Evolutionary conservation across 2,888 invertebrate species (phyloP).

Genomic region (Gasteruption jaculator): DNA sequence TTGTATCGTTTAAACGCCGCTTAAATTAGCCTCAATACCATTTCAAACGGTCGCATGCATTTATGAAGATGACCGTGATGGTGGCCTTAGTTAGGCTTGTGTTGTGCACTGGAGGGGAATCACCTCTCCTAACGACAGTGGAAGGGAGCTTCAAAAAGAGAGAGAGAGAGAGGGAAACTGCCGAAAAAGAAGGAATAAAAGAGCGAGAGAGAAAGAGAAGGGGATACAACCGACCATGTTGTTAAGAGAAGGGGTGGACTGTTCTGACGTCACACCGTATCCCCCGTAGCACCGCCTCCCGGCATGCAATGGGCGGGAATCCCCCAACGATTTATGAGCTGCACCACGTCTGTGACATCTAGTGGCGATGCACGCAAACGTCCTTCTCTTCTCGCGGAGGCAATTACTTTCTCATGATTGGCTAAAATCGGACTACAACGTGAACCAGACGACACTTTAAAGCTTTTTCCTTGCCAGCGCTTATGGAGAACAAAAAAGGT

Average conservation of each 20-base stretch:
- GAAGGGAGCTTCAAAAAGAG: slow-evolving; percentile 8
- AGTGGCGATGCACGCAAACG: slow-evolving; percentile 51
- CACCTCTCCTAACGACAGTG: too few species aligned
- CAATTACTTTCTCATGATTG: slow-evolving; percentile 61
- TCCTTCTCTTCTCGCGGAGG: slow-evolving; percentile 50
- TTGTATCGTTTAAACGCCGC: slow-evolving; percentile 48
- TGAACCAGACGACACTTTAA: slow-evolving; percentile 45
- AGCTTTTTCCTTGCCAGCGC: too few species aligned
- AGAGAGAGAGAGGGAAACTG: slow-evolving; percentile 9
- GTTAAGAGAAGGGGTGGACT: slow-evolving; percentile 1
- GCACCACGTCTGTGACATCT: slow-evolving; percentile 52
- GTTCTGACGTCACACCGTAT: slow-evolving; percentile 48
- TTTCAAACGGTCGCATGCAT: slow-evolving; percentile 47
- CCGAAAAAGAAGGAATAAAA: slow-evolving; percentile 12
- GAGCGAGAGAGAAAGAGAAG: slow-evolving; percentile 10
- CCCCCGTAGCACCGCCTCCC: slow-evolving; percentile 57
- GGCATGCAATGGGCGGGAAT: slow-evolving; percentile 59
- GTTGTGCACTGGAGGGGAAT: slow-evolving; percentile 29
- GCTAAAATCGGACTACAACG: slow-evolving; percentile 49
- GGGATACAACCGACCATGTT: neutral
- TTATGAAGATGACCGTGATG: slow-evolving; percentile 39
- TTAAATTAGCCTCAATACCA: slow-evolving; percentile 51
- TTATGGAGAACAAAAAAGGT: too few species aligned
- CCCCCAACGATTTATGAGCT: slow-evolving; percentile 46
- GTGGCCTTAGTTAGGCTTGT: too few species aligned